phyloP scores from a whole-genome alignment of 2,797 vertebrate genomes.

The Mionectes olivaceus region DNA sequence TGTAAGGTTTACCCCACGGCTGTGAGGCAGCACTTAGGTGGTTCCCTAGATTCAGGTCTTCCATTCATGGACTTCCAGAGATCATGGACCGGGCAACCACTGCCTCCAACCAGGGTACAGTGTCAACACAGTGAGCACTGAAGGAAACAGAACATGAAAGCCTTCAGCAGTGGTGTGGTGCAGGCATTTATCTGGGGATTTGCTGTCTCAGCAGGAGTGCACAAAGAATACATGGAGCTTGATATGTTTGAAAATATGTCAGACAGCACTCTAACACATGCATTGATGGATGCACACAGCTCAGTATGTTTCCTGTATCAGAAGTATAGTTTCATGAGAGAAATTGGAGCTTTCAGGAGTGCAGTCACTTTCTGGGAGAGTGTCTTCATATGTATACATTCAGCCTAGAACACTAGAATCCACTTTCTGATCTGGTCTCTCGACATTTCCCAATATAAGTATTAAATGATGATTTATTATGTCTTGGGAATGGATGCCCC shows the following conservation, averaged over 20 bases:
- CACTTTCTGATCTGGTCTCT: not conserved
- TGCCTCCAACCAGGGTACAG: not conserved
- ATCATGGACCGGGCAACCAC: accelerated
- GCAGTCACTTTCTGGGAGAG: not conserved
- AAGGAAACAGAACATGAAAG: not conserved
- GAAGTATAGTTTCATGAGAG: not conserved
- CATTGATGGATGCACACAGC: not conserved
- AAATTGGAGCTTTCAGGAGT: not conserved
- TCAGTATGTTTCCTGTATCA: not conserved
- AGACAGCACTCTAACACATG: not conserved
- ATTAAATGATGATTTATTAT: not conserved
- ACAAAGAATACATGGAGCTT: not conserved
- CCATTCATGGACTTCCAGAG: not conserved
- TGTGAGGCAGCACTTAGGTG: accelerated
- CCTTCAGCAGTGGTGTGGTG: not conserved
- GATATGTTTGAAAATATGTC: not conserved
- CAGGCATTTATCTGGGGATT: not conserved
- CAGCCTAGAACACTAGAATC: not conserved
- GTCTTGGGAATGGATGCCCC: not conserved
- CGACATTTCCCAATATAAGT: not conserved
- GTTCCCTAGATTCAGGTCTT: not conserved
- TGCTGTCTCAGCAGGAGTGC: not conserved
- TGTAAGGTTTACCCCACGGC: not conserved
- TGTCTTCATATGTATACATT: not conserved
- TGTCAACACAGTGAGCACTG: not conserved